Evolutionary conservation across 2,797 vertebrate species (phyloP), one percentile per base, ranked within the genome.

Genomic region (Ceryle rudis): DNA sequence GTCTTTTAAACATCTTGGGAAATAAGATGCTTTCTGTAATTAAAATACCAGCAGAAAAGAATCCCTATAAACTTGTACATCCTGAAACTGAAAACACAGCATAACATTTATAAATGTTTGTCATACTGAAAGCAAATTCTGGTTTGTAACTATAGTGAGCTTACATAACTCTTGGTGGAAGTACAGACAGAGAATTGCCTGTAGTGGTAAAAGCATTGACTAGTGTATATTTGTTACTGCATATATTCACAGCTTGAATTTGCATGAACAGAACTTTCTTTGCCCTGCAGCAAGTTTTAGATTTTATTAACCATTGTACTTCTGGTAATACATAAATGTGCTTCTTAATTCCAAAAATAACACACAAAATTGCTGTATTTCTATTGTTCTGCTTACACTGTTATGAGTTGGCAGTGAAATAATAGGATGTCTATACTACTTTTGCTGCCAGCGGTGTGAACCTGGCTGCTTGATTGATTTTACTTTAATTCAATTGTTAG

Each of bases 241-340:
- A 52, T 79, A 72, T 77, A 91, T 47, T 86, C 65, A 86, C 23
- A 69, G 42, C 39, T 75, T 89, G 64, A 87, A 86, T 95, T 92
- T 79, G 19, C 39, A 46, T 89, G 33, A 87, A 28, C 44, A 80
- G 74, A 89, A 85, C 62, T 84, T 93, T 55, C 22, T 72, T 84
- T 91, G 28, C 74, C 74, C 16, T 86, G 28, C 22, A 87, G 69
- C 54, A 67, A 52, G 41, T 52, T 80, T 77, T 87, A 80, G 46
- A 67, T 93, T 92, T 93, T 52, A 69, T 89, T 47, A 81, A 79
- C 19, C 6, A 14, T 60, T 74, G 28, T 87, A 61, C 57, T 95
- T 89, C 65, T 64, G 65, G 51, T 17, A 80, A 70, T 55, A n/a
- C 1, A 0, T 57, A 84, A 81, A 74, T 16, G 10, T 71, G 33